These are phyloP conservation scores for Miltochrista miniata DNA, from an alignment of 2,888 invertebrate species.

Conservation along the genomic window DNA sequence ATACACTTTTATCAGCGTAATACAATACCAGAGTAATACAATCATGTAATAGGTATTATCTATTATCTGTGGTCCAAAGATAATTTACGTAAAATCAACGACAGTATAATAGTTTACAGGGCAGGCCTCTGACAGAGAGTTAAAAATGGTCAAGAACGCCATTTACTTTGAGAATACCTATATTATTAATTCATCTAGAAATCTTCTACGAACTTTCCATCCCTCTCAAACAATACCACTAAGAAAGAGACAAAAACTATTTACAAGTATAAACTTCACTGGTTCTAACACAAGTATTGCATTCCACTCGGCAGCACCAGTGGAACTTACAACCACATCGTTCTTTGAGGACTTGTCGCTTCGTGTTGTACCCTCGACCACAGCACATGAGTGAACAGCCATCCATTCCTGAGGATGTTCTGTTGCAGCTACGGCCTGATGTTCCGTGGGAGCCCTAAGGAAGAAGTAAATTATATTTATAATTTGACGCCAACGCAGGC, in stretches of 20 bases:
- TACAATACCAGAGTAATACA: no score
- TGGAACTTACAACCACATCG: conserved; percentile 97
- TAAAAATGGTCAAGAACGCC: no score
- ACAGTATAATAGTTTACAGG: no score
- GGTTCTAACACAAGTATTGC: conserved; percentile 92
- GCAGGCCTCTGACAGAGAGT: no score
- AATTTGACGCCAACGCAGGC: neutral
- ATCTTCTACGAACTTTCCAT: no score
- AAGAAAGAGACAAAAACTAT: conserved; percentile 56
- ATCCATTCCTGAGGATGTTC: conserved; percentile 90
- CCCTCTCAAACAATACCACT: no score
- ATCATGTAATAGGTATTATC: no score
- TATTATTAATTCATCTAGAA: no score
- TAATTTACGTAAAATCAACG: no score
- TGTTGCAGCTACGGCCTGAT: conserved; percentile 88
- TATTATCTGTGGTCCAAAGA: no score
- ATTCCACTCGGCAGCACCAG: conserved; percentile 98
- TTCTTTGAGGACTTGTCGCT: conserved; percentile 89
- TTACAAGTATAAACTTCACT: conserved; percentile 95
- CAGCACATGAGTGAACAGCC: conserved; percentile 96
- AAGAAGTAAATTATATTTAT: neutral
- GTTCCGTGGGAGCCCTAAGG: conserved; percentile 83
- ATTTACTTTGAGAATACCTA: no score
- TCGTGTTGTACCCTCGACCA: conserved; percentile 96
- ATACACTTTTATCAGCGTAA: no score